Percentiles rank a stretch among this genome's conserved stretches.
Conservation (phyloP, 2,888 invertebrate genomes). For the Mimachlamys varia region DNA sequence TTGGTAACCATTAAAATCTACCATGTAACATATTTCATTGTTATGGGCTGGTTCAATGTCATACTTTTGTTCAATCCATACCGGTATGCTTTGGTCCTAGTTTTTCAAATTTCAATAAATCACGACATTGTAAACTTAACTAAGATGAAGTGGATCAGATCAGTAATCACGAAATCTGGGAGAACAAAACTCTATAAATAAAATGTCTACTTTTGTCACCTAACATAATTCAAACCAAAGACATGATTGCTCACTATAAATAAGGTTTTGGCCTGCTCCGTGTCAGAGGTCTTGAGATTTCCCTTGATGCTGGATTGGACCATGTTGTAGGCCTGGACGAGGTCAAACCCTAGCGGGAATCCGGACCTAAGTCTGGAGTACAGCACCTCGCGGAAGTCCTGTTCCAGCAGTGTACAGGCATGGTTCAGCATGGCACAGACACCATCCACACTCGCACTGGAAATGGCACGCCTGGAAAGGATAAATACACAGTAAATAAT, state of each 20-base stretch:
- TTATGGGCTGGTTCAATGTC: too few relatives aligned
- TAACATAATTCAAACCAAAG: background rate
- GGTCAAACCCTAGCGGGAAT: slow-evolving; percentile 85
- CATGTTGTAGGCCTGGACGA: slow-evolving; percentile 90
- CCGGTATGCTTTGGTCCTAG: too few relatives aligned
- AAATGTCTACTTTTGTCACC: background rate
- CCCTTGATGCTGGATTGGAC: slow-evolving; percentile 91
- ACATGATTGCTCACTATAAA: slow-evolving; percentile 86
- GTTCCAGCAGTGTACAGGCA: slow-evolving; percentile 93
- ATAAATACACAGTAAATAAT: background rate
- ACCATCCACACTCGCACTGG: slow-evolving; percentile 95
- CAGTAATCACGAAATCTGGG: too few relatives aligned
- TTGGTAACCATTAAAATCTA: too few relatives aligned
- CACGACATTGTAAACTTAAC: too few relatives aligned
- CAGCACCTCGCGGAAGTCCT: slow-evolving; percentile 90
- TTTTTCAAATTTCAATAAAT: too few relatives aligned
- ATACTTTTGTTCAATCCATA: too few relatives aligned
- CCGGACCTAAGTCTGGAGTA: slow-evolving; percentile 89
- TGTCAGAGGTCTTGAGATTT: slow-evolving; percentile 87
- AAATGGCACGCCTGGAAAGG: slow-evolving; percentile 89
- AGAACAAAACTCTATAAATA: background rate
- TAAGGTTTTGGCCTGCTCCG: slow-evolving; percentile 89
- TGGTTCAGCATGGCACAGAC: slow-evolving; percentile 98
- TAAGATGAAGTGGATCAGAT: too few relatives aligned
- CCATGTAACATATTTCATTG: too few relatives aligned